These are phyloP conservation scores for Jordanella pulchra DNA, from an alignment of 2,797 vertebrate genomes.

Conservation along the genomic window DNA sequence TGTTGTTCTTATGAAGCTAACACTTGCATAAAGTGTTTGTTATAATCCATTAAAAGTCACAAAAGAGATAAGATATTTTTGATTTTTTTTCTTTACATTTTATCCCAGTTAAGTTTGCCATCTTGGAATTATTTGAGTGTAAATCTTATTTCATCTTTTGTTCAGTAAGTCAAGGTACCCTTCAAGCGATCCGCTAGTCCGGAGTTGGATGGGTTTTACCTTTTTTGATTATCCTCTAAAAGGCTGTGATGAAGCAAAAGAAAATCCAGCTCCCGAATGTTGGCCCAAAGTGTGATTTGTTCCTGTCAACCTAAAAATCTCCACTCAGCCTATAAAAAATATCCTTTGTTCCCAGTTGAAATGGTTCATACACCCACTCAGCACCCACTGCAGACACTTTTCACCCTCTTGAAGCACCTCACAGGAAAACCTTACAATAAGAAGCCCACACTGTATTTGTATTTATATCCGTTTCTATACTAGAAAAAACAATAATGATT, in stretches of 20 bases:
- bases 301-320: slow-evolving; percentile 16
- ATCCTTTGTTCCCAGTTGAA: slow-evolving; percentile 35
- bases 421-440: slow-evolving; percentile 29
- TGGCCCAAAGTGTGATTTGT: slow-evolving; percentile 6
- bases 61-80: no score
- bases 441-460: slow-evolving; percentile 14
- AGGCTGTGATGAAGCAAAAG: neutral
- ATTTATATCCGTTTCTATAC: slow-evolving; percentile 22
- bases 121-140: neutral
- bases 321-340: slow-evolving; percentile 31
- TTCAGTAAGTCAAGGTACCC: neutral
- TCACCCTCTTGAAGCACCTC: slow-evolving; percentile 28
- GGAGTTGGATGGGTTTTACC: neutral
- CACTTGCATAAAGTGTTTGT: no score
- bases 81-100: neutral
- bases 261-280: neutral
- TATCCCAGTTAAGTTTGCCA: neutral
- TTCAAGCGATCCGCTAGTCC: neutral
- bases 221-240: neutral
- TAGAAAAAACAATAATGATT: neutral
- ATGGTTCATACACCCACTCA: slow-evolving; percentile 33
- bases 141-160: neutral
- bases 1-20: neutral
- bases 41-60: neutral
- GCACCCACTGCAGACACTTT: slow-evolving; percentile 33